phyloP scores from a whole-genome alignment of 2,888 invertebrate genomes.

The Tillus elongatus region DNA sequence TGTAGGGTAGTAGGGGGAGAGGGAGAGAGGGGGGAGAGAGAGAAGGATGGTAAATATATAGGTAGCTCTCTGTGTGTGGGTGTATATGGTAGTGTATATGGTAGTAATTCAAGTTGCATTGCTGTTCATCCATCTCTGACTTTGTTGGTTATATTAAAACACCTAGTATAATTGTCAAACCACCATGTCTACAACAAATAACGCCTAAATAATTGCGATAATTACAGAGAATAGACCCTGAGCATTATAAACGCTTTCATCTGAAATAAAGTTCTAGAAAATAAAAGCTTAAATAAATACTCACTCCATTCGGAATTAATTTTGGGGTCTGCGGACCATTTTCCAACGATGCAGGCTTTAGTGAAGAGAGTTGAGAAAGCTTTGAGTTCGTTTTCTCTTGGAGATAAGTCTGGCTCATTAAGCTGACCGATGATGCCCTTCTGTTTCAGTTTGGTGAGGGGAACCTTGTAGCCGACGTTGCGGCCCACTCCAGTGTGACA shows the following conservation, averaged over 20 bases:
- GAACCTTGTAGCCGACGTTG: slow-evolving; percentile 83
- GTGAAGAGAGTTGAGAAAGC: slow-evolving; percentile 72
- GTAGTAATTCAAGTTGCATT: too few relatives aligned
- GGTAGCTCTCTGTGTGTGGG: too few relatives aligned
- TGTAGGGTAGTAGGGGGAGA: too few relatives aligned
- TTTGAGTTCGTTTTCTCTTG: slow-evolving; percentile 71
- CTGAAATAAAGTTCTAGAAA: neutral
- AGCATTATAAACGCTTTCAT: slow-evolving; percentile 1
- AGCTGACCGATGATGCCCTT: slow-evolving; percentile 56
- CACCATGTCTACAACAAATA: too few relatives aligned
- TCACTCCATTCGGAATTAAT: slow-evolving; percentile 65
- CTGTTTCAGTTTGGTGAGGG: slow-evolving; percentile 67
- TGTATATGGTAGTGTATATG: too few relatives aligned
- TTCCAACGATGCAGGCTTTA: slow-evolving; percentile 78
- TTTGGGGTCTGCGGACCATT: slow-evolving; percentile 67
- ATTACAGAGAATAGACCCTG: too few relatives aligned
- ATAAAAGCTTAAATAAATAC: slow-evolving; percentile 25
- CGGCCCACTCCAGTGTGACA: slow-evolving; percentile 83
- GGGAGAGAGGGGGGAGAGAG: too few relatives aligned
- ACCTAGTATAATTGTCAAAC: too few relatives aligned
- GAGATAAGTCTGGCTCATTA: slow-evolving; percentile 59
- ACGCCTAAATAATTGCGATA: too few relatives aligned
- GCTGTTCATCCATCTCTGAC: too few relatives aligned
- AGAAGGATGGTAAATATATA: too few relatives aligned
- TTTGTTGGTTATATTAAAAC: too few relatives aligned